Base-by-base conservation (phyloP, 1,140 invertebrate species). In the Akabosia matsudoensis region DNA sequence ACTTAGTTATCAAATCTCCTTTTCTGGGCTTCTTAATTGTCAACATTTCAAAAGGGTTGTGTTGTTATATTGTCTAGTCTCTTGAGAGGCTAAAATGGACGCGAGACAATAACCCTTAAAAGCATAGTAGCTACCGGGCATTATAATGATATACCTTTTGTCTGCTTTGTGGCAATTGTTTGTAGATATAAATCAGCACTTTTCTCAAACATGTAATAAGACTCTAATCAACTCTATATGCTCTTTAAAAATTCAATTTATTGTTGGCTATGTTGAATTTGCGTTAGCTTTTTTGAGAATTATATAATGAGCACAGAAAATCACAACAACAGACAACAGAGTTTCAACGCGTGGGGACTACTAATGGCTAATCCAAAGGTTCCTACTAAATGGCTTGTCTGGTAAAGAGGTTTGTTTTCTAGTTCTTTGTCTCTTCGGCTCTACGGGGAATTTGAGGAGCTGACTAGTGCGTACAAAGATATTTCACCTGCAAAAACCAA, bases 1-100 rank as follows among this genome's bases (percentile, higher is more conserved):
- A 73, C 16, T 51, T 2, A 24, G 30, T 67, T 67, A 67, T 67
- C 61, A 67, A 67, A 67, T 67, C 61, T 67, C 61, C 24, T 67
- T 67, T 45, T 67, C 31, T 67, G 31, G n/a, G 61, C 24, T 67
- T 30, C 28, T 7, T 67, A 30, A 67, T 67, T 67, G 22, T 56
- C 24, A n/a, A 22, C 54, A n/a, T 10, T 56, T 56, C 10, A 56
- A 56, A 56, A 10, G 54, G 13, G 24, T 16, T 56, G n/a, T 22
- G 18, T 45, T 45, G 37, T 10, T 18, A 10, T 45, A 45, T 18
- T 10, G 37, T n/a, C n/a, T n/a, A 45, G 37, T 56, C 13, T 56
- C 37, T 10, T 7, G 37, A 56, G 22, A 56, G 54, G 54, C 13
- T n/a, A 22, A 18, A 45, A 45, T 45, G 37, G 18, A 45, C 18